Percentiles rank a stretch among this genome's conserved stretches.
These are phyloP conservation scores for Pelusios castaneus DNA, from an alignment of 2,113 vertebrate genomes.

Conservation along the genomic window DNA sequence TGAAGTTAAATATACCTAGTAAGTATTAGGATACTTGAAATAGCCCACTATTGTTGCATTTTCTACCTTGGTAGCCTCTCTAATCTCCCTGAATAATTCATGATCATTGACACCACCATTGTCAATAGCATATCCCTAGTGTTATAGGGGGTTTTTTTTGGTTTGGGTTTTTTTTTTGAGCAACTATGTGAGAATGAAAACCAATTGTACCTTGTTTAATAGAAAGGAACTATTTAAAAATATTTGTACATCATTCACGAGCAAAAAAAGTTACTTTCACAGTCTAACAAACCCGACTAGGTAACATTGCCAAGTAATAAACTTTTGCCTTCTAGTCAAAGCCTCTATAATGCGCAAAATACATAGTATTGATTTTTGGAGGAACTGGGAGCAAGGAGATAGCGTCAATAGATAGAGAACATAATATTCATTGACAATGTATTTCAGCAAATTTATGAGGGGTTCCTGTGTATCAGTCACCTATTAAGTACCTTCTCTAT, in stretches of 20 bases:
- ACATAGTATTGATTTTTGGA: background rate
- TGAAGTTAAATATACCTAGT: too few species aligned
- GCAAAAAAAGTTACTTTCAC: background rate
- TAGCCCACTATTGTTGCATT: too few species aligned
- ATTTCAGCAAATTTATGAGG: background rate
- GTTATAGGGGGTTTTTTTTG: background rate
- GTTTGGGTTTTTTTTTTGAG: background rate
- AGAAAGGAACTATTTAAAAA: background rate
- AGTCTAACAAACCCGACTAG: background rate
- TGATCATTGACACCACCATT: too few species aligned
- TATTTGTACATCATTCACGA: background rate
- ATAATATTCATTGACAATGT: background rate
- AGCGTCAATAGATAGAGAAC: background rate
- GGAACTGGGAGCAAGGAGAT: background rate
- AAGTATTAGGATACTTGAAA: too few species aligned
- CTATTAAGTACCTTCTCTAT: background rate
- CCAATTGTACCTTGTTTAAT: rapidly evolving
- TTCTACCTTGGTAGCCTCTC: too few species aligned
- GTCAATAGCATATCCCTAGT: background rate
- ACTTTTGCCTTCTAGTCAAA: too few species aligned
- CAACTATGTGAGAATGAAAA: background rate
- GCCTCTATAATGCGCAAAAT: background rate
- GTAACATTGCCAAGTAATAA: background rate
- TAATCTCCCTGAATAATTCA: too few species aligned
- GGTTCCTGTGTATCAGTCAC: background rate